Evolutionary conservation across 2,888 invertebrate genomes (phyloP), one percentile per base, ranked within the genome.

Genomic region (Laspeyria flexula): DNA sequence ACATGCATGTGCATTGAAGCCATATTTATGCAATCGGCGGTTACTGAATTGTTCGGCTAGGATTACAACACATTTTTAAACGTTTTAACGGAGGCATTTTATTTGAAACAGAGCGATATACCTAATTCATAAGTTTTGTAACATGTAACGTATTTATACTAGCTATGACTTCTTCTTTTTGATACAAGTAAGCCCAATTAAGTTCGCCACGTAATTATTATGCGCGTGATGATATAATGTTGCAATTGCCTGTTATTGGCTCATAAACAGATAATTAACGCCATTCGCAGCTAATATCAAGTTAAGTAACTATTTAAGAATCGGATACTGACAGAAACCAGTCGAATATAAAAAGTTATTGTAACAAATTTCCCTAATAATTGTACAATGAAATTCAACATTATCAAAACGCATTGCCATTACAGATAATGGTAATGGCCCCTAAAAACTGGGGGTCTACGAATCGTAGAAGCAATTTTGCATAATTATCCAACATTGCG

Each of bases 401-500:
- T 90, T 91, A 90, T 89, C 88, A 90, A 85, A 90, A 90, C 86
- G 85, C 85, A 86, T 83, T 83, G 77, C 90, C 90, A 90, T 91
- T 88, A 87, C 81, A 83, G 78, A 82, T 90, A 90, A 91, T 85
- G 90, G 88, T 87, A 81, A 89, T 90, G 88, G 67, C 70, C 81
- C 83, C 81, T 85, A 87, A 91, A 90, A 90, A 90, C 82, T 86
- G 81, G 82, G 86, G 88, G 87, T 77, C 80, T 84, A 82, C 80
- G 86, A 91, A 86, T 90, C 78, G 90, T 88, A 85, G 86, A 73
- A 88, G 88, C 90, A 88, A 90, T 91, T 92, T 91, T 88, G 90
- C 91, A 92, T 91, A 92, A 92, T 92, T 91, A 90, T 85, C 82
- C 77, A 75, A 77, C 80, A 79, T 79, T 79, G 77, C 72, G 78